These are phyloP conservation scores for Stomatorhinus ivindoensis DNA, from an alignment of 2,113 vertebrate species.

Conservation along the genomic window DNA sequence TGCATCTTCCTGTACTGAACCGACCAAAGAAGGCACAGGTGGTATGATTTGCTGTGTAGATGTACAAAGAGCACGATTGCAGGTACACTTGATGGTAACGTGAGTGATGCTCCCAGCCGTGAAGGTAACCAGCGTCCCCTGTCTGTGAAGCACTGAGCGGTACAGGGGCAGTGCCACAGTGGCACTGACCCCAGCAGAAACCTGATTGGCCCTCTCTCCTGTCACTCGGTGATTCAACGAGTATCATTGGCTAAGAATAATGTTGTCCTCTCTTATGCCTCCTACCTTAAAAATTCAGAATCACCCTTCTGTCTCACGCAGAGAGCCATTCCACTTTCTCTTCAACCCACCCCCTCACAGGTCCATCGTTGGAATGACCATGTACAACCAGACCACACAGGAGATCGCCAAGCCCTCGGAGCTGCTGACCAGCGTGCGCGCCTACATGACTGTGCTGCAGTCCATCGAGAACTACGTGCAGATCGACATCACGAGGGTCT, in stretches of 20 bases:
- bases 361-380: constrained; percentile 98
- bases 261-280: neutral
- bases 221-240: neutral
- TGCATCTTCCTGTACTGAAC: neutral
- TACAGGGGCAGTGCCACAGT: neutral
- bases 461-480: constrained; percentile 98
- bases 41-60: neutral
- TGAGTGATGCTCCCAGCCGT: neutral
- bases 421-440: constrained; percentile 90
- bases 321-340: neutral
- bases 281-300: neutral
- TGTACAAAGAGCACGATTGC: neutral
- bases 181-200: neutral
- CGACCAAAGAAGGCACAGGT: neutral
- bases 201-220: neutral
- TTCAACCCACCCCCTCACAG: constrained; percentile 45
- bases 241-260: neutral
- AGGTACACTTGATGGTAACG: neutral
- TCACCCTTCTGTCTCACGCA: neutral
- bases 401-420: constrained; percentile 98
- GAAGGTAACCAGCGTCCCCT: neutral
- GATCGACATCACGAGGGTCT: constrained; percentile 96
- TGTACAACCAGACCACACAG: constrained; percentile 98
- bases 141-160: neutral
- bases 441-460: constrained; percentile 98